These are phyloP conservation scores for Paedocypris micromegethes DNA, from an alignment of 2,797 vertebrate genomes.

Conservation along the genomic window DNA sequence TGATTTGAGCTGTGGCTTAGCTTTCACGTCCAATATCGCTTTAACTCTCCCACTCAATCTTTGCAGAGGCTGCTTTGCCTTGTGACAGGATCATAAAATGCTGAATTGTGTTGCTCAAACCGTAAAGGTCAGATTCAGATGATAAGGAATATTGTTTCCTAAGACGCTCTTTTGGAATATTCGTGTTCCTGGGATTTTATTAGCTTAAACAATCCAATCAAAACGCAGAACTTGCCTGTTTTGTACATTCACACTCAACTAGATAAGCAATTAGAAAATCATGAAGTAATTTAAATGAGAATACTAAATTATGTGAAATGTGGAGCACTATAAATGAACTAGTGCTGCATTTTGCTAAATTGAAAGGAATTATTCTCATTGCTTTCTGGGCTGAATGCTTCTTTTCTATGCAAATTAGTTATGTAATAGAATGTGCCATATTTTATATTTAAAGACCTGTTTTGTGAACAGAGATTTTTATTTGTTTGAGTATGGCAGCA, in stretches of 20 bases:
- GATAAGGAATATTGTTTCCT: conserved; percentile 3
- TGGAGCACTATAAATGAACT: background rate
- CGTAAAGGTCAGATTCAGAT: conserved; percentile 9
- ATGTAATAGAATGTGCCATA: conserved; percentile 1
- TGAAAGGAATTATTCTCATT: conserved; percentile 11
- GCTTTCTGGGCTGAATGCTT: conserved; percentile 4
- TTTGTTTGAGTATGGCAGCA: conserved; percentile 5
- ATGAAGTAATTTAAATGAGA: no score
- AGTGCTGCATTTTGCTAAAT: background rate
- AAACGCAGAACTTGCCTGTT: no score
- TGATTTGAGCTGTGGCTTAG: background rate
- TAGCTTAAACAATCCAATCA: no score
- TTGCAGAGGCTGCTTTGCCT: conserved; percentile 6
- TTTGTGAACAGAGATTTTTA: background rate
- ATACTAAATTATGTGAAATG: background rate
- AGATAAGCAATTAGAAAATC: no score
- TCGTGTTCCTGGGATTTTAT: background rate
- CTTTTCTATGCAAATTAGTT: conserved; percentile 11
- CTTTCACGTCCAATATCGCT: conserved; percentile 6
- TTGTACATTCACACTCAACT: no score
- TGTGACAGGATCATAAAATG: conserved; percentile 11
- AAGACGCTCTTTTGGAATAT: background rate
- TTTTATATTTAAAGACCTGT: background rate
- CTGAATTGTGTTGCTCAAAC: background rate
- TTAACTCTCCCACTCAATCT: background rate